Conservation (phyloP, 2,888 invertebrate genomes). For the Lutraria lutraria region DNA sequence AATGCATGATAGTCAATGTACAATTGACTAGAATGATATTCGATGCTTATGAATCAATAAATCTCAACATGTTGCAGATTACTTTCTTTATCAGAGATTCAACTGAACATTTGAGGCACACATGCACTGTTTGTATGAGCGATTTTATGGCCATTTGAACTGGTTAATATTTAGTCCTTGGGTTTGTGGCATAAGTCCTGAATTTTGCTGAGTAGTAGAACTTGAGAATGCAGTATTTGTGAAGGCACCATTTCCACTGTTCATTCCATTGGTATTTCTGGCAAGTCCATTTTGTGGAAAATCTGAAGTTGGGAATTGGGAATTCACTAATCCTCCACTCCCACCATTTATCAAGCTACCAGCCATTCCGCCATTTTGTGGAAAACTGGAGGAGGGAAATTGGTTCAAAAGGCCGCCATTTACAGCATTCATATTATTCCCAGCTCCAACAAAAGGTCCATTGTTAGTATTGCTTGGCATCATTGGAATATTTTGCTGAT, state of each 20-base stretch:
- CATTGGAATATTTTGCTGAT: neutral
- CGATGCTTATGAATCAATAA: no score
- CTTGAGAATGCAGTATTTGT: neutral
- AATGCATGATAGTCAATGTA: no score
- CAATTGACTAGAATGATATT: no score
- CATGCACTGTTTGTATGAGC: neutral
- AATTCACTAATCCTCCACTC: neutral
- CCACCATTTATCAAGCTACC: neutral
- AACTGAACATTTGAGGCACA: no score
- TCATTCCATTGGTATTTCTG: neutral
- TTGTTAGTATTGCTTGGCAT: neutral
- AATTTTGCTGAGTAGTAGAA: neutral
- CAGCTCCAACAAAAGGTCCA: neutral
- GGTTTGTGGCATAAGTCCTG: neutral
- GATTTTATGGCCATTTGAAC: neutral
- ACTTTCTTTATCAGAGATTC: no score
- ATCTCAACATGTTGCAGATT: no score
- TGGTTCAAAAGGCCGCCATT: slow-evolving; percentile 17
- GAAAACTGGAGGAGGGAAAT: neutral
- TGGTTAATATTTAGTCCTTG: neutral
- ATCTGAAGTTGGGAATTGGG: neutral
- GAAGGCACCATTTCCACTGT: neutral
- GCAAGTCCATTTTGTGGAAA: neutral
- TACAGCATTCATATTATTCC: neutral
- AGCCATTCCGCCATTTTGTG: neutral